Conservation (phyloP, 2,113 vertebrate genomes). For the Epinephelus moara region DNA sequence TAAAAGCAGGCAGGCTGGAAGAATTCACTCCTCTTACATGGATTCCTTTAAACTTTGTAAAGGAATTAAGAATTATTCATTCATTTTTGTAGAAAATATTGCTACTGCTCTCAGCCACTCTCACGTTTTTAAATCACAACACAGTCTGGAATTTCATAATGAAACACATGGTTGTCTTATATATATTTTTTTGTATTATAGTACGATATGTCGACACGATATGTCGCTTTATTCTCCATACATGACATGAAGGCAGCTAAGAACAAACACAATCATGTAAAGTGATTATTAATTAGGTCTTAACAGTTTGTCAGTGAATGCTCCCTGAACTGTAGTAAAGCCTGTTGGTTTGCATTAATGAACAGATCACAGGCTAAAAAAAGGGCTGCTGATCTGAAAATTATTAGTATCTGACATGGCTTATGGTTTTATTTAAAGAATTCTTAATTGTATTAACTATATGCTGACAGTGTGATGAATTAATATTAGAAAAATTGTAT, state of each 20-base stretch:
- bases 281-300: neutral
- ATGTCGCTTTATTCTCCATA: neutral
- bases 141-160: neutral
- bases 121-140: neutral
- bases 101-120: no score
- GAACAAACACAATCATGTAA: neutral
- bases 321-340: neutral
- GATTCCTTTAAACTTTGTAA: neutral
- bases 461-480: no score
- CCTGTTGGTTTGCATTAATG: no score
- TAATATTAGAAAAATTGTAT: no score
- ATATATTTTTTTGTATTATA: no score
- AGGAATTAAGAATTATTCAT: neutral
- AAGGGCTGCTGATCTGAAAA: no score
- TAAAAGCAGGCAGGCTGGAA: conserved; percentile 30
- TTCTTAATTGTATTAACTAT: no score
- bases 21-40: conserved; percentile 30
- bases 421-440: no score
- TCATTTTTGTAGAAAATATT: neutral
- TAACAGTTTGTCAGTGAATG: neutral
- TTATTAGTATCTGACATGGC: no score
- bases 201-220: neutral
- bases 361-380: no score
- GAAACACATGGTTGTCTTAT: no score
- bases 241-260: no score